phyloP scores from a whole-genome alignment of 2,797 vertebrate genomes.

The Apogon talboti region DNA sequence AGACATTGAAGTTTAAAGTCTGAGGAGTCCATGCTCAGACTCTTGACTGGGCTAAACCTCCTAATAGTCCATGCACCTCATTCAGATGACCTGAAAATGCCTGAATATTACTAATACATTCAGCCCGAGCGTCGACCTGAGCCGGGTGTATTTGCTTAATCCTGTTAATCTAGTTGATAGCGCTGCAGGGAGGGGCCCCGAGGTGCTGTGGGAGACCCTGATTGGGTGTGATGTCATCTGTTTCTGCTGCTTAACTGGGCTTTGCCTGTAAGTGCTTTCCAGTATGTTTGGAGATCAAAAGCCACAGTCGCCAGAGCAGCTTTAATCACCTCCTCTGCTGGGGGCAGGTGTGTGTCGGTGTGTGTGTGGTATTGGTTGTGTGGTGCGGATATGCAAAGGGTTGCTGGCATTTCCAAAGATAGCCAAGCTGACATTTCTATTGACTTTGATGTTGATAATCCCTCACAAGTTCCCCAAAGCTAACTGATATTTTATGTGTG shows the following conservation, averaged over 20 bases:
- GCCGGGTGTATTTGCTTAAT: slow-evolving; percentile 87
- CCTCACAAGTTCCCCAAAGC: slow-evolving; percentile 92
- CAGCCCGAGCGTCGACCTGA: slow-evolving; percentile 37
- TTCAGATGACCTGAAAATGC: slow-evolving; percentile 63
- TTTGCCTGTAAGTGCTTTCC: slow-evolving; percentile 95
- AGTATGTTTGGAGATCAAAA: slow-evolving; percentile 88
- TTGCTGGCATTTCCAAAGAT: slow-evolving; percentile 97
- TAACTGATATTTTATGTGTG: slow-evolving; percentile 78
- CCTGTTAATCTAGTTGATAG: slow-evolving; percentile 90
- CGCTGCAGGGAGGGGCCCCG: slow-evolving; percentile 78
- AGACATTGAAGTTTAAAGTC: background rate
- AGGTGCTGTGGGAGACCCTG: slow-evolving; percentile 86
- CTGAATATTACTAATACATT: slow-evolving; percentile 45
- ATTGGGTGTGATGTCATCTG: slow-evolving; percentile 93
- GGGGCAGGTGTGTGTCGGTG: slow-evolving; percentile 79
- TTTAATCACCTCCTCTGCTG: slow-evolving; percentile 91
- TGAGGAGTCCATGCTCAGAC: background rate
- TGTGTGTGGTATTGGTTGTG: slow-evolving; percentile 67
- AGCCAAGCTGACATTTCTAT: slow-evolving; percentile 95
- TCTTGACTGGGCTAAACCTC: slow-evolving; percentile 2
- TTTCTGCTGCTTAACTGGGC: slow-evolving; percentile 87
- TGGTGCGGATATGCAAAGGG: slow-evolving; percentile 91
- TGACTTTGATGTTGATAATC: slow-evolving; percentile 99
- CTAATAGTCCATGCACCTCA: slow-evolving; percentile 40
- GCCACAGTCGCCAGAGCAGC: slow-evolving; percentile 79